Evolutionary conservation across 2,797 vertebrate species (phyloP).

Genomic region (Tapirus indicus): DNA sequence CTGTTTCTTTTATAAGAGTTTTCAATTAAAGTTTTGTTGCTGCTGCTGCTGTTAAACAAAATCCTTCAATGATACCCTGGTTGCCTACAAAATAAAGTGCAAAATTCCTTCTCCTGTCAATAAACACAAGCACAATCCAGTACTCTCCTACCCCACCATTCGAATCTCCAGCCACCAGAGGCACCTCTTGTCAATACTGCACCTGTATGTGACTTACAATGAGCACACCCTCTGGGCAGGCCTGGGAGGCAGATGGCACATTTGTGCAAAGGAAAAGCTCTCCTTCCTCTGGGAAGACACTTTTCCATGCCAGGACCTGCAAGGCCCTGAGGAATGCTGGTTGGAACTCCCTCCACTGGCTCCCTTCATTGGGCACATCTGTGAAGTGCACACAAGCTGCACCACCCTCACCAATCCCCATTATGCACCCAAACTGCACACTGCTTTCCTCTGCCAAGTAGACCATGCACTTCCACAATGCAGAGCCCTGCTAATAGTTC

Average conservation of each 20-base stretch:
- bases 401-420: too few relatives aligned
- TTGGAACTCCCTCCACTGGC: too few relatives aligned
- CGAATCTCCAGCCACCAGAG: rapidly evolving
- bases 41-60: not conserved
- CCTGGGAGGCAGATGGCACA: not conserved
- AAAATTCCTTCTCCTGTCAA: not conserved
- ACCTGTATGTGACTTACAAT: not conserved
- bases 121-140: too few relatives aligned
- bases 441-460: rapidly evolving
- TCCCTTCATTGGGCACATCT: not conserved
- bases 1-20: not conserved
- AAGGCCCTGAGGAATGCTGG: rapidly evolving
- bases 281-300: not conserved
- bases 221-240: rapidly evolving
- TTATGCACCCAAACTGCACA: too few relatives aligned
- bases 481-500: not conserved
- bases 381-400: rapidly evolving
- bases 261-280: not conserved
- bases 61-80: not conserved
- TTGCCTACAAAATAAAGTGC: not conserved
- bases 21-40: not conserved
- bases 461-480: too few relatives aligned
- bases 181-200: rapidly evolving
- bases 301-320: not conserved
- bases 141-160: rapidly evolving